These are phyloP conservation scores for Heliconius charithonia DNA, from an alignment of 2,888 invertebrate genomes.

Conservation along the genomic window DNA sequence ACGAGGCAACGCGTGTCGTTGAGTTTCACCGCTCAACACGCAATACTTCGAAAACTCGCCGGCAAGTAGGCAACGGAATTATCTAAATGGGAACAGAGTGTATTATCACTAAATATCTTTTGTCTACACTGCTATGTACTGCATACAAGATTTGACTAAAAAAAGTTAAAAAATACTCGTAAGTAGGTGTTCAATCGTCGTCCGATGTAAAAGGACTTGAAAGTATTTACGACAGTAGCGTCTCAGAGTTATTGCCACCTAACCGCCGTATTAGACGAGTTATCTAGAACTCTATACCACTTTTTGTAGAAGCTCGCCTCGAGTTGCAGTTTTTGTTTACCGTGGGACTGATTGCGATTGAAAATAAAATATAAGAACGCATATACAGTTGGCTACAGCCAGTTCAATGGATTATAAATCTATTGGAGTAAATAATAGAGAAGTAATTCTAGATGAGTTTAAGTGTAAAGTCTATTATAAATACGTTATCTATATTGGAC, in stretches of 20 bases:
- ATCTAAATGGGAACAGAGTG: no score
- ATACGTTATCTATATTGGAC: background rate
- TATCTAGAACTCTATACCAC: slow-evolving; percentile 53
- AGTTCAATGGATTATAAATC: slow-evolving; percentile 13
- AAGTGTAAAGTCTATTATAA: slow-evolving; percentile 5
- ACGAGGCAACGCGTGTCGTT: no score
- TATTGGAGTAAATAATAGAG: slow-evolving; percentile 7
- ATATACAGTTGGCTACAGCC: background rate
- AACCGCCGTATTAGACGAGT: slow-evolving; percentile 48
- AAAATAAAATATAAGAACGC: slow-evolving; percentile 22
- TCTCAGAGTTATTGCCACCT: slow-evolving; percentile 45
- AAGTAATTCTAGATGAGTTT: slow-evolving; percentile 6
- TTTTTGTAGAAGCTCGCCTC: slow-evolving; percentile 55
- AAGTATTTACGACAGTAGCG: slow-evolving; percentile 39
- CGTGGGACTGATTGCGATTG: slow-evolving; percentile 39
- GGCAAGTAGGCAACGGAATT: no score
- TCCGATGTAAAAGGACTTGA: slow-evolving; percentile 30
- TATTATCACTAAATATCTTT: no score
- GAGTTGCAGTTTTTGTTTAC: slow-evolving; percentile 45
- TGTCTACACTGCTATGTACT: no score
- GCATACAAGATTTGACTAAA: background rate
- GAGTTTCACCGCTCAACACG: no score
- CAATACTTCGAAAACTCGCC: no score
- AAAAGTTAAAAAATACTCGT: background rate
- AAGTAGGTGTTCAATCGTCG: slow-evolving; percentile 17